Percentiles rank a stretch among this genome's conserved stretches.
These are phyloP conservation scores for Propithecus deckenii DNA, from an alignment of 2,797 vertebrate genomes.

Conservation along the genomic window DNA sequence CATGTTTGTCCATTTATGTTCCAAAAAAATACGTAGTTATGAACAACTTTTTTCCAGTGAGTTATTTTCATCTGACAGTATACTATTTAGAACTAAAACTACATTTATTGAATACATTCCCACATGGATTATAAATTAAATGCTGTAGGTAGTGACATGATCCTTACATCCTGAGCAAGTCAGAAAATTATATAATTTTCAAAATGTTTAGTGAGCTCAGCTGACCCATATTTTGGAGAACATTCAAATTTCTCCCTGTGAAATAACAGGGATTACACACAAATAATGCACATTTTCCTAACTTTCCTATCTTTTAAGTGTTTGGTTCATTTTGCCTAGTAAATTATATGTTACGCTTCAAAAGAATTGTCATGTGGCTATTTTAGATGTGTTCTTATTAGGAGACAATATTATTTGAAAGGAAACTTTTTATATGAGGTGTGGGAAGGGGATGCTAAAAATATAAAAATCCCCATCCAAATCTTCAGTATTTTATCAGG, in stretches of 20 bases:
- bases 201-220: background rate
- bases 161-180: background rate
- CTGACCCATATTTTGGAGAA: background rate
- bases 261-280: background rate
- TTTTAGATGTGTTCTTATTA: background rate
- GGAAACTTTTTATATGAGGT: background rate
- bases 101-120: background rate
- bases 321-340: background rate
- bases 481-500: background rate
- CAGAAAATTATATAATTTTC: background rate
- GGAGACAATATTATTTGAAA: background rate
- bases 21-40: constrained; percentile 24
- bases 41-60: background rate
- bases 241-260: background rate
- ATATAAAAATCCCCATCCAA: background rate
- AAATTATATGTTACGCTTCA: background rate
- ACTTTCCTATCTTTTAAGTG: background rate
- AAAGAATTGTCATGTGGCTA: background rate
- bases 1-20: constrained; percentile 25
- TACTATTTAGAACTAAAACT: constrained; percentile 2
- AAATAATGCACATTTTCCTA: background rate
- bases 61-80: constrained; percentile 25
- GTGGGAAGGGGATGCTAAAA: background rate
- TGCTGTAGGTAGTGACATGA: background rate
- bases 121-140: background rate